Base-by-base conservation (phyloP, 2,888 invertebrate species). In the Chymomyza amoena region DNA sequence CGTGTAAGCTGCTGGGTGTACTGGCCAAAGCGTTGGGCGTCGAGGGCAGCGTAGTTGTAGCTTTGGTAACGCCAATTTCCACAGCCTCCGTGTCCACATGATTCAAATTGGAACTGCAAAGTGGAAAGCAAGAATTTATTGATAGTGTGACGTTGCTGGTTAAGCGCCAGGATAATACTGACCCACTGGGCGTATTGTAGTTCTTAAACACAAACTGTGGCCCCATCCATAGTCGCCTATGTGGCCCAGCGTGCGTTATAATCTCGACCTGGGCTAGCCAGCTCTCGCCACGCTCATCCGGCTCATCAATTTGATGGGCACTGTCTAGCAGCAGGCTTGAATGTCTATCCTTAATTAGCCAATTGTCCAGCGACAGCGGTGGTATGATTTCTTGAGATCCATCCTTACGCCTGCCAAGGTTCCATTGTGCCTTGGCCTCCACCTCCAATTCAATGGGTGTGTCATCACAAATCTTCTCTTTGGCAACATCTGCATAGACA, bases 181-280 rank as follows among this genome's bases (percentile, higher is more conserved):
- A 96, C 96, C 96, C 96, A 86, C 94, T 95, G 64, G 93, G 93
- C 69, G 94, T 94, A 87, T 95, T 96, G 90, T 97, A 97, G 10
- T 97, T 97, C 92, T 98, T 98, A 92, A 99, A 99, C 36, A 97
- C 96, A 91, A 99, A 99, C 93, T 99, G 99, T n/a, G 99, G 99
- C 10, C 99, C 99, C 98, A 99, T 99, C 99, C 99, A 99, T 28
- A 99, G 94, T 25, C 97, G 93, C 60, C 97, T 94, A 91, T 98
- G 98, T 9, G 99, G 99, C 18, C 98, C 99, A 5, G 97, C 96
- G 92, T 99, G 99, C 5, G 99, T 99, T 80, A 97, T 95, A 73
- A 99, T 99, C 93, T 99, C 99, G 66, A 99, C 98, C 93, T 99
- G 98, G 67, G 98, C 96, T 80, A 98, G 92, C 98, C 98, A 98